Evolutionary conservation across 1,140 invertebrate genomes (phyloP), one percentile per base, ranked within the genome.

Genomic region (Mactra quadrangularis): DNA sequence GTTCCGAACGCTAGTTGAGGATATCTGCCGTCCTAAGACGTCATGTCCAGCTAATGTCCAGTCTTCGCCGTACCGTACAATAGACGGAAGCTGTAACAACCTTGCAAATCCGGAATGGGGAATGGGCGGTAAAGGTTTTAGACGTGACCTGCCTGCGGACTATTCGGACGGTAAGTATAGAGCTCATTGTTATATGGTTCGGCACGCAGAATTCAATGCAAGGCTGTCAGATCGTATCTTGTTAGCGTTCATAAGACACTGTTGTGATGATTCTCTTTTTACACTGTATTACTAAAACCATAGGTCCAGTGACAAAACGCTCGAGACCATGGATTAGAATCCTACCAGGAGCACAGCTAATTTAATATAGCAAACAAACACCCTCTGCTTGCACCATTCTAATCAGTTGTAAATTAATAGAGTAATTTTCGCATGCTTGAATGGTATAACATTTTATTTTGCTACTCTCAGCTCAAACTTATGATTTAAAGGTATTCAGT

Each of bases 61-160:
- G 29, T 29, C 29, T n/a, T 60, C 72, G n/a, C 66, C 64, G 25
- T 81, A 70, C 19, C 62, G 77, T 15, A 59, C 77, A 1, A n/a
- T 45, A 3, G 64, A 81, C 53, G 77, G 77, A 31, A 68, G 25
- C 27, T 81, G 77, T 31, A 81, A 81, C 35, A 81, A 81, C 22
- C 13, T 81, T 4, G 22, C 22, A 13, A 0, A 81, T 29, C 31
- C 66, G 6, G n/a, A 25, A 13, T 81, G 77, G 77, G 77, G 77
- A 27, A 81, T 71, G 77, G 35, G 62, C 31, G 27, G 53, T 19
- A 55, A 17, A 31, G 50, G 64, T 19, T 62, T 71, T 7, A 22
- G 41, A 22, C 33, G 77, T 17, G 1, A 19, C n/a, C 50, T 78
- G 2, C 60, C 60, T 15, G 50, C 60, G 13, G 31, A 2, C 6